These are phyloP conservation scores for Cartodere bifasciata DNA, from an alignment of 2,888 invertebrate species.

Conservation along the genomic window DNA sequence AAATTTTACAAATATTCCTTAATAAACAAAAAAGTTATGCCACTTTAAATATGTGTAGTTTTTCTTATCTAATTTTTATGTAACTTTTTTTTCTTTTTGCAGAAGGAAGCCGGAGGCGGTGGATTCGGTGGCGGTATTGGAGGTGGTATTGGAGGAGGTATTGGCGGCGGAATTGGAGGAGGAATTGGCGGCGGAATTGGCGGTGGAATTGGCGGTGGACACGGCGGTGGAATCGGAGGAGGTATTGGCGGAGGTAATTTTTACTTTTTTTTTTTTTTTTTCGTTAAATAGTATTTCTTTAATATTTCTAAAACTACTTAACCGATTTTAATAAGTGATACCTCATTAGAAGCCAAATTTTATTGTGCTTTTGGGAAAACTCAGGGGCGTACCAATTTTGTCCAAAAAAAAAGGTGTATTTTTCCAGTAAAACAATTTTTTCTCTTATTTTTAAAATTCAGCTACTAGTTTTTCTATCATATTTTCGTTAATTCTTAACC, in stretches of 20 bases:
- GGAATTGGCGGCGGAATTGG: slow-evolving; percentile 24
- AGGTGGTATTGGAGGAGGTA: slow-evolving; percentile 17
- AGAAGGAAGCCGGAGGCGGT: slow-evolving; percentile 19
- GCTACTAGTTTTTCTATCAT: too few species aligned
- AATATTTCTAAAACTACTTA: background rate
- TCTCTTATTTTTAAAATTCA: too few species aligned
- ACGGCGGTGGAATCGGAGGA: slow-evolving; percentile 36
- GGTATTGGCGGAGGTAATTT: slow-evolving; percentile 14
- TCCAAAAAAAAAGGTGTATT: too few species aligned
- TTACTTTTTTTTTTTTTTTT: background rate
- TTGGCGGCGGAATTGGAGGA: slow-evolving; percentile 16
- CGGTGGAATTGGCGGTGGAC: slow-evolving; percentile 24
- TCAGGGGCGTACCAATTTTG: too few species aligned
- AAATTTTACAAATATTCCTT: background rate
- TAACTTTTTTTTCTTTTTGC: slow-evolving; percentile 7
- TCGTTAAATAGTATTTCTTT: background rate
- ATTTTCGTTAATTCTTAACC: too few species aligned
- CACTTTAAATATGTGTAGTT: too few species aligned
- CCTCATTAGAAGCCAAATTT: too few species aligned
- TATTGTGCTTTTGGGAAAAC: background rate
- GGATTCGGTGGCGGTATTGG: slow-evolving; percentile 28
- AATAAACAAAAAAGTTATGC: too few species aligned
- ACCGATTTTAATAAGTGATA: background rate
- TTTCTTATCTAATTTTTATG: too few species aligned
- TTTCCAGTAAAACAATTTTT: too few species aligned